A percentile compares a stretch with the other conserved stretches of the same genome.
phyloP scores from a whole-genome alignment of 2,888 invertebrate genomes.

The Cabera pusaria region DNA sequence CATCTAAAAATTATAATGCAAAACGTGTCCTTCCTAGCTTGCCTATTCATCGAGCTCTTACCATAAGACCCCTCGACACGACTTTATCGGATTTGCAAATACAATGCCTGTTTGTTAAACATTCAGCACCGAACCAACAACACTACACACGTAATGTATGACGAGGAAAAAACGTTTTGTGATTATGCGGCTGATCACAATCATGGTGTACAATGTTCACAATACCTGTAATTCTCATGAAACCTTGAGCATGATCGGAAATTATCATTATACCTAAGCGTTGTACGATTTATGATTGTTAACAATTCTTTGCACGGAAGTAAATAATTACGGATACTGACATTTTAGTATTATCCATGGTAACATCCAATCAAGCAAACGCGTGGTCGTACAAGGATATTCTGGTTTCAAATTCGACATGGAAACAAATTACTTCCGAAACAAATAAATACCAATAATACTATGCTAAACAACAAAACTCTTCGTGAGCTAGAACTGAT shows the following conservation, averaged over 20 bases:
- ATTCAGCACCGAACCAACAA: conserved; percentile 23
- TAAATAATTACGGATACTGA: no score
- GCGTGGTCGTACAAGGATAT: conserved; percentile 2
- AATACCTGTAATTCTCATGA: conserved; percentile 36
- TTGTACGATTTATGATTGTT: conserved; percentile 4
- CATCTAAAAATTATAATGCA: conserved; percentile 4
- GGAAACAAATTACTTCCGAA: conserved; percentile 7
- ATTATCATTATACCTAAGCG: conserved; percentile 19
- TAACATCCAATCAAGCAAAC: conserved; percentile 3
- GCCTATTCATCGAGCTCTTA: conserved; percentile 16
- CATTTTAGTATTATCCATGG: no score
- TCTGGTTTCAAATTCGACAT: conserved; percentile 7
- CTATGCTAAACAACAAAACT: conserved; percentile 8
- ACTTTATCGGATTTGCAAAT: conserved; percentile 26
- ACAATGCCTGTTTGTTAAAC: conserved; percentile 34
- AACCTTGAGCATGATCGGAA: conserved; percentile 34
- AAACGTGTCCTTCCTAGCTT: conserved; percentile 10
- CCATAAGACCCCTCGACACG: conserved; percentile 21
- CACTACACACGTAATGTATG: conserved; percentile 26
- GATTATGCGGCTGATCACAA: conserved; percentile 37
- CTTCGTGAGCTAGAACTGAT: no score
- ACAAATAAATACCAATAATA: background rate
- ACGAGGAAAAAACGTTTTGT: conserved; percentile 24
- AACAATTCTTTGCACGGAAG: conserved; percentile 17
- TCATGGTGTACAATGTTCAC: conserved; percentile 39